Evolutionary conservation across 2,113 vertebrate genomes (phyloP), one percentile per base, ranked within the genome.

Genomic region (Promerops cafer): DNA sequence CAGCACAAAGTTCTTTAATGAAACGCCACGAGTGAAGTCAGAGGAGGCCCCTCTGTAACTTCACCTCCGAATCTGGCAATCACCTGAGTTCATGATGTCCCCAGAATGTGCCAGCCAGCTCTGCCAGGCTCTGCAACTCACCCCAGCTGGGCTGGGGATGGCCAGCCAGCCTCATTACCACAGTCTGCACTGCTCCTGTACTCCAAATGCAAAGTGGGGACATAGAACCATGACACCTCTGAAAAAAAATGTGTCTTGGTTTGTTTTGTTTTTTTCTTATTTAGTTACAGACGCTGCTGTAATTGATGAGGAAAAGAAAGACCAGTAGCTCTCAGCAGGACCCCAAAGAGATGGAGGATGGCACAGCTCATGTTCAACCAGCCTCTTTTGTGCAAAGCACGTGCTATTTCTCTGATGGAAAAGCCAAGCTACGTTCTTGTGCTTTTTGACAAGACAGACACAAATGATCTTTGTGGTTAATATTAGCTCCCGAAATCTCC

Each of bases 41-140:
- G 89, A 92, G 60, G 61, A 96, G 95, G 72, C 83, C 70, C 66
- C 80, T 91, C 77, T 54, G 24, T 53, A 80, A 76, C 85, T 95
- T 97, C 90, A 83, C 91, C 91, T 83, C 81, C 3, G 64, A 94
- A 95, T 75, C 97, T 97, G 97, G 97, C 92, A 90, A 49, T 83
- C 91, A 96, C 96, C 91, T 96, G 97, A 88, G 96, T 59, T 84
- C 92, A n/a, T 39, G 6, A 65, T 33, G 72, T 89, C 63, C 82
- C 42, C 16, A 18, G 19, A 57, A 68, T 2, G 4, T 40, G 96
- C 97, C 98, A 97, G 92, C 85, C 61, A 7, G 86, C 87, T 83
- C 40, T 30, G 94, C 94, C 96, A 54, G 69, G 84, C 84, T 91
- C 87, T 74, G 76, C 94, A 76, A 54, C 68, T 91, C 63, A 33